Base-by-base conservation (phyloP, 2,113 vertebrate species). In the Hydrolagus affinis region DNA sequence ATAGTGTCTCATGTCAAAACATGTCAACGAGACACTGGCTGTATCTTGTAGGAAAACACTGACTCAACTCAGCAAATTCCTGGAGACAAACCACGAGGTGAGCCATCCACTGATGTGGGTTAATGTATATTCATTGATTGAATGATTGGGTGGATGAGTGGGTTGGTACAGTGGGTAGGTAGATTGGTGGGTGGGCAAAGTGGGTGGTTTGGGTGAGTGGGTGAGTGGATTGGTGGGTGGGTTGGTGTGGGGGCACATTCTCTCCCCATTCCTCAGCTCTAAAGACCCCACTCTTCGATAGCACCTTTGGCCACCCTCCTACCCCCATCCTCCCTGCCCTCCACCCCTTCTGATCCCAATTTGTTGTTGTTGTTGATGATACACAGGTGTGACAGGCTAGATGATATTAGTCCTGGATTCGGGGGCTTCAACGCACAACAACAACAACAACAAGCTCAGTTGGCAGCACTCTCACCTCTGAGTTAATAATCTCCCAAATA, bases 361-460 rank as follows among this genome's bases (percentile, higher is more conserved):
- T 90, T 86, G 87, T 78, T 87, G 25, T 57, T 44, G 30, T 64
- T 62, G 69, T 73, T 87, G 87, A 87, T 60, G 86, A 85, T n/a
- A 59, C 85, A 87, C 72, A 87, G 68, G n/a, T 3, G 0, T 71
- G 85, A 88, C 87, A 89, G 85, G 17, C 21, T 28, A 87, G 74
- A 56, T 88, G 59, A 68, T 89, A 28, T 85, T 86, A 2, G 6
- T 86, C 87, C 85, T 85, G 77, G 85, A 85, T 17, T 86, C 77
- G 64, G 56, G 85, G 86, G 86, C 28, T 77, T 2, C 8, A 30
- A 87, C 73, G 32, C 11, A 28, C 30, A 85, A 90, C 89, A 30
- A 85, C 44, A 90, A 88, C 86, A 87, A 85, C 28, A 87, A 56
- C 73, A 68, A 87, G 87, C 86, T 85, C 68, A 87, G 87, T 89